These are phyloP conservation scores for Bathynomus jamesi DNA, from an alignment of 1,140 invertebrate genomes.

Conservation along the genomic window DNA sequence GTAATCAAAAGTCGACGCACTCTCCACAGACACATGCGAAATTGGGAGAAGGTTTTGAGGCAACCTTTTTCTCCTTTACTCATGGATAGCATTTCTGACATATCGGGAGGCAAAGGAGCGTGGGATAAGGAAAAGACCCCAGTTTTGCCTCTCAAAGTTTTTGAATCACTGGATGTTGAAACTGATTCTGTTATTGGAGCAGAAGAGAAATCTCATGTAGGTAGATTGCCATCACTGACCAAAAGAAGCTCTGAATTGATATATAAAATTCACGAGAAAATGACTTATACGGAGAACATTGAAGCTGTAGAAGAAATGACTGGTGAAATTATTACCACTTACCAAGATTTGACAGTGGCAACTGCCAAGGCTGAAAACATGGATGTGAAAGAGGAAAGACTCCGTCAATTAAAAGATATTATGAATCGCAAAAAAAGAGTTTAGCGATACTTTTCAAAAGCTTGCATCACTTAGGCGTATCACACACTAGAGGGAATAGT, in stretches of 20 bases:
- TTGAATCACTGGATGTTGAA: not conserved
- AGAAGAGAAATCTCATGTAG: constrained; percentile 9
- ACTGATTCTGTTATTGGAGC: not conserved
- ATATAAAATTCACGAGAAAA: constrained; percentile 4
- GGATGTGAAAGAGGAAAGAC: constrained; percentile 12
- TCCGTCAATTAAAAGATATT: constrained; percentile 20
- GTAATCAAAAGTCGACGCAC: constrained; percentile 79
- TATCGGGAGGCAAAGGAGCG: constrained; percentile 9
- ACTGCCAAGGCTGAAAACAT: constrained; percentile 15
- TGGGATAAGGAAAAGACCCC: constrained; percentile 21
- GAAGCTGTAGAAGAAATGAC: constrained; percentile 30
- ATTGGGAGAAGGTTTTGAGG: constrained; percentile 54
- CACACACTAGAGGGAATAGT: constrained; percentile 29
- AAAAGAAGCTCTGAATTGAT: constrained; percentile 10
- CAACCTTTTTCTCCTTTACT: constrained; percentile 42
- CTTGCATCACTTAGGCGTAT: constrained; percentile 19
- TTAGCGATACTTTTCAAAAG: constrained; percentile 27
- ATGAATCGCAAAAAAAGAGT: constrained; percentile 24
- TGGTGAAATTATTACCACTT: constrained; percentile 18
- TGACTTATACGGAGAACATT: constrained; percentile 21
- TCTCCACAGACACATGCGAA: constrained; percentile 74
- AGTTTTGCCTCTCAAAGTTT: not conserved
- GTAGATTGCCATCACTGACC: constrained; percentile 5
- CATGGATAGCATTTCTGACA: constrained; percentile 16
- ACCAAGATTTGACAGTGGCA: constrained; percentile 22